Evolutionary conservation across 2,888 invertebrate species (phyloP).

Genomic region (Thera obeliscata): DNA sequence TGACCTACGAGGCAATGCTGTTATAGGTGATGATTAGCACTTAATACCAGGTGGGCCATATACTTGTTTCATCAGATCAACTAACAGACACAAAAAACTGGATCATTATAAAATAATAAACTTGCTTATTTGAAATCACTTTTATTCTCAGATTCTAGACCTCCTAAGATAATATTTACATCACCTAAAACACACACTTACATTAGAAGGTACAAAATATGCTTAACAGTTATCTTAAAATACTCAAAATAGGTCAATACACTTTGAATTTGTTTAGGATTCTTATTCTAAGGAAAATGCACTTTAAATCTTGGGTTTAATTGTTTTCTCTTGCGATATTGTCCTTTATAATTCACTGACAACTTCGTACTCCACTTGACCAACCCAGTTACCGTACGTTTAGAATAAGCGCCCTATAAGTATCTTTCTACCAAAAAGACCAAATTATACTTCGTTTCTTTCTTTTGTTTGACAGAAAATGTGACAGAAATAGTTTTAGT

Average conservation of each 20-base stretch:
- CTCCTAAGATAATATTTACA: conserved; percentile 16
- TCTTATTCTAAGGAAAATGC: conserved; percentile 20
- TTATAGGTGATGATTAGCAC: no score
- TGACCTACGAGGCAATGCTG: no score
- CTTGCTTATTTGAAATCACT: conserved; percentile 13
- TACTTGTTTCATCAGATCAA: no score
- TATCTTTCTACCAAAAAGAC: neutral
- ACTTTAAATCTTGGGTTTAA: conserved; percentile 5
- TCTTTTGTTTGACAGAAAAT: no score
- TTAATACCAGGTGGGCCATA: no score
- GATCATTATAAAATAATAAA: neutral
- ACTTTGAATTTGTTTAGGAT: neutral
- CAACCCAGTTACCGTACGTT: neutral
- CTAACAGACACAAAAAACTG: no score
- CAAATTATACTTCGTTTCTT: no score
- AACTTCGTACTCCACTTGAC: neutral
- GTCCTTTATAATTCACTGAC: neutral
- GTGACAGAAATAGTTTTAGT: no score
- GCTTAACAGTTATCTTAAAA: conserved; percentile 10
- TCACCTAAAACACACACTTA: conserved; percentile 6
- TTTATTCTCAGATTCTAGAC: conserved; percentile 24
- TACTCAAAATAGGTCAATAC: conserved; percentile 11
- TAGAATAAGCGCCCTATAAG: no score
- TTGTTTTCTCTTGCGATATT: neutral
- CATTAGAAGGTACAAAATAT: conserved; percentile 13